Base-by-base conservation (phyloP, 2,888 invertebrate species). In the Meloe dianella region DNA sequence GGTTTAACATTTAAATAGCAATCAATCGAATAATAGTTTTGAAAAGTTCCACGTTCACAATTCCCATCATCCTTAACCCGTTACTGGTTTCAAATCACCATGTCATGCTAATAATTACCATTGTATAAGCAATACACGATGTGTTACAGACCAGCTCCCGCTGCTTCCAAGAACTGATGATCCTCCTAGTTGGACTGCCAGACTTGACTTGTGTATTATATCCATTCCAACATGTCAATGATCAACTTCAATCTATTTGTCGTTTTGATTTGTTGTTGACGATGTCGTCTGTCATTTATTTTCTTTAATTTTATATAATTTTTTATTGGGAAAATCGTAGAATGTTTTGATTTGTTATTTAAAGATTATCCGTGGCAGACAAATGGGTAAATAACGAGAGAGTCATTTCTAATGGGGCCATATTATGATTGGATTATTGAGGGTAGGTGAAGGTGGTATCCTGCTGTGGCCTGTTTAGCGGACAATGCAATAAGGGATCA, bases 391-490 rank as follows among this genome's bases (percentile, higher is more conserved):
- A 67, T 65, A 67, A 65, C 67, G 60, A 64, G 67, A 61, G 67
- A 60, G 64, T 38, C 17, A 24, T 59, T 58, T 57, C 68, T 68
- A 68, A 68, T 79, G 73, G 74, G 75, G 70, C 76, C 75, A 75
- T 73, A 78, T 78, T 77, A 78, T 77, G 74, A 76, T 76, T 74
- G 78, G 77, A 78, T 78, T 79, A 78, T 75, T 68, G 74, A 74
- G 76, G 76, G 76, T 76, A 72, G 74, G 77, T 76, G 77, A 75
- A 75, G 77, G 76, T 73, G 79, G 74, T 75, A 71, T 78, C 82
- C 80, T 75, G 78, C 76, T 76, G 77, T 75, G 80, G 74, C 75
- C 80, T 80, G 78, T 81, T 82, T 82, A 82, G 79, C 77, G 80
- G 79, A 81, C 81, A 83, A 82, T 81, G 79, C 74, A 73, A 75